Evolutionary conservation across 2,113 vertebrate genomes (phyloP).

Genomic region (Desmodus rotundus): DNA sequence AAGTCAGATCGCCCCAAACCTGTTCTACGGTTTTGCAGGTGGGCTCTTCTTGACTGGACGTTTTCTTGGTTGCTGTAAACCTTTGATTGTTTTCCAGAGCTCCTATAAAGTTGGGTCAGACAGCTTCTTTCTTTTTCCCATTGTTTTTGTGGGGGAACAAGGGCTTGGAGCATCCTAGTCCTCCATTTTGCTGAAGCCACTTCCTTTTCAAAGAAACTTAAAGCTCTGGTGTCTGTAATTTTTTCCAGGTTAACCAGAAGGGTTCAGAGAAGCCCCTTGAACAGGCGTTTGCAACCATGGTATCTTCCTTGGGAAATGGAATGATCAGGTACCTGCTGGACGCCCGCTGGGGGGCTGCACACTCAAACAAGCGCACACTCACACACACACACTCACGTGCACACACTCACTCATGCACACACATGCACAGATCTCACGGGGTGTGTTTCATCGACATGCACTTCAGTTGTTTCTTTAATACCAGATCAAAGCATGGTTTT

Average conservation of each 20-base stretch:
- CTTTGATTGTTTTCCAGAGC: neutral
- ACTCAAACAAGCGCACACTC: too few species aligned
- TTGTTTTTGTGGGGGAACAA: neutral
- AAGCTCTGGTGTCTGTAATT: neutral
- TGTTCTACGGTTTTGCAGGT: neutral
- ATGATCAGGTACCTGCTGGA: constrained; percentile 89
- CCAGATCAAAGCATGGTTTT: neutral
- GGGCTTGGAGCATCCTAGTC: neutral
- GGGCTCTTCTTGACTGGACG: neutral
- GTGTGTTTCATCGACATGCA: neutral
- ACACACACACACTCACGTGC: neutral
- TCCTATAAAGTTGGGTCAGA: neutral
- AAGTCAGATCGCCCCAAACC: neutral
- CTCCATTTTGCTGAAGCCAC: neutral
- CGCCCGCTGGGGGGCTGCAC: neutral
- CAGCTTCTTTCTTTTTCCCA: neutral
- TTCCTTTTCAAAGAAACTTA: constrained; percentile 18
- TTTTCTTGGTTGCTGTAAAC: neutral
- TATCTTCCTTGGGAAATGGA: constrained; percentile 87
- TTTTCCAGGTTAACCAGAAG: constrained; percentile 93
- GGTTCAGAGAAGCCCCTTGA: constrained; percentile 95
- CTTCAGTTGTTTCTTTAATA: neutral
- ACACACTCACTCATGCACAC: rapidly evolving
- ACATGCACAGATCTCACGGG: neutral
- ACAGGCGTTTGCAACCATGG: constrained; percentile 91